Base-by-base conservation (phyloP, 2,888 invertebrate species). In the Bimastos eiseni region DNA sequence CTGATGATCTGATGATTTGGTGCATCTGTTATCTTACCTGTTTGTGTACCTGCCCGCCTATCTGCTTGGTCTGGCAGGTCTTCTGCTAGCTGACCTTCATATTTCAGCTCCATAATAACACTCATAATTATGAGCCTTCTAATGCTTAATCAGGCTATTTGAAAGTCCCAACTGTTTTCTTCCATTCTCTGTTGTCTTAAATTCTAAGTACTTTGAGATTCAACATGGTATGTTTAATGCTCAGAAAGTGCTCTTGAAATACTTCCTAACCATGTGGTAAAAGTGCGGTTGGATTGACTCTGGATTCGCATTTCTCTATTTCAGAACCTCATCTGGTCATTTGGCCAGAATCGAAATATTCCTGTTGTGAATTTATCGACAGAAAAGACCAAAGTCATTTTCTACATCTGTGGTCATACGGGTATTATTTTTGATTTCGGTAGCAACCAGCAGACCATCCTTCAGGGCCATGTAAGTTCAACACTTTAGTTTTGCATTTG, bases 381-480 rank as follows among this genome's bases (percentile, higher is more conserved):
- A 13, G 93, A 94, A 11, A 95, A 95, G 70, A 95, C 96, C 91
- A 96, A 96, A 21, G 93, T 95, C 1, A 95, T 96, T 30, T 96
- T 96, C 94, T 97, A 97, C 93, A 96, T 96, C 0, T 96, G 96
- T 89, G 96, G 96, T 17, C 97, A 97, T 94, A 96, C 96, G 90
- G 96, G 96, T 0, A 95, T 97, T 19, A 93, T 97, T 0, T 97
- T 96, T 94, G 96, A 97, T 95, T 96, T 96, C 95, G 95, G 95
- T 84, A 95, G 95, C 13, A 96, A 96, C 92, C 96, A 96, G 96
- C 96, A 96, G 96, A 95, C 95, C 93, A 96, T 96, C 92, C 95
- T 97, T 84, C 96, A 96, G 93, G 97, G 97, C 88, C 97, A 97
- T 94, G 97, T 97, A 93, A 96, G 96, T 94, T 91, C 30, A 70